phyloP scores from a whole-genome alignment of 1,140 invertebrate genomes.

The Drosophila quadrilineata region DNA sequence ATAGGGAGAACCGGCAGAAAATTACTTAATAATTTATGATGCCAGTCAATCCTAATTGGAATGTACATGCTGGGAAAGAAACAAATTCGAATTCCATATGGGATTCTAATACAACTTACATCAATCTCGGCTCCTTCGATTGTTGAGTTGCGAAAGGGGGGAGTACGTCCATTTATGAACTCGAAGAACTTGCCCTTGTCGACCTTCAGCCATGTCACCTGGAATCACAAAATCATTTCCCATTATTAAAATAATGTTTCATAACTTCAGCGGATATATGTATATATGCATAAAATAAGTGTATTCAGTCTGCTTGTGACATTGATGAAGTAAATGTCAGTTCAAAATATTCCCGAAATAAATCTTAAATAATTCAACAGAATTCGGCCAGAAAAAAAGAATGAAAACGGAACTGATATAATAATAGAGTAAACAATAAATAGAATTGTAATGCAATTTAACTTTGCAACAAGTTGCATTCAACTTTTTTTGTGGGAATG shows the following conservation, averaged over 20 bases:
- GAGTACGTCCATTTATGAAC: slow-evolving; percentile 88
- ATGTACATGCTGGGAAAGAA: not conserved
- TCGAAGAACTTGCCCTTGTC: slow-evolving; percentile 88
- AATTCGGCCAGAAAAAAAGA: not conserved
- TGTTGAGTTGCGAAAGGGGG: slow-evolving; percentile 87
- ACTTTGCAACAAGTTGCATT: slow-evolving; percentile 61
- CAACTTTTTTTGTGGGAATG: slow-evolving; percentile 40
- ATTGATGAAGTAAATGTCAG: slow-evolving; percentile 65
- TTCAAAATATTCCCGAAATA: slow-evolving; percentile 22
- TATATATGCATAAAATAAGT: no score
- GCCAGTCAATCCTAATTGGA: not conserved
- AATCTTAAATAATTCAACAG: not conserved
- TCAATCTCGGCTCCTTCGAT: slow-evolving; percentile 86
- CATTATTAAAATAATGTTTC: slow-evolving; percentile 50
- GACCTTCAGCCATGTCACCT: slow-evolving; percentile 87
- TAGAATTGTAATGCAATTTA: slow-evolving; percentile 56
- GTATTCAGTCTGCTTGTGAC: slow-evolving; percentile 45
- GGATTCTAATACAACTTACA: slow-evolving; percentile 85
- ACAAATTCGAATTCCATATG: no score
- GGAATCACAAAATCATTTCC: slow-evolving; percentile 49
- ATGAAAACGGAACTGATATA: not conserved
- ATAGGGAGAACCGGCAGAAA: not conserved
- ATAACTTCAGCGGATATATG: not conserved
- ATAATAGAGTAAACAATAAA: not conserved
- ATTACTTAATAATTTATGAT: not conserved